Conservation (phyloP, 2,888 invertebrate species). For the Prosopocoilus inquinatus region DNA sequence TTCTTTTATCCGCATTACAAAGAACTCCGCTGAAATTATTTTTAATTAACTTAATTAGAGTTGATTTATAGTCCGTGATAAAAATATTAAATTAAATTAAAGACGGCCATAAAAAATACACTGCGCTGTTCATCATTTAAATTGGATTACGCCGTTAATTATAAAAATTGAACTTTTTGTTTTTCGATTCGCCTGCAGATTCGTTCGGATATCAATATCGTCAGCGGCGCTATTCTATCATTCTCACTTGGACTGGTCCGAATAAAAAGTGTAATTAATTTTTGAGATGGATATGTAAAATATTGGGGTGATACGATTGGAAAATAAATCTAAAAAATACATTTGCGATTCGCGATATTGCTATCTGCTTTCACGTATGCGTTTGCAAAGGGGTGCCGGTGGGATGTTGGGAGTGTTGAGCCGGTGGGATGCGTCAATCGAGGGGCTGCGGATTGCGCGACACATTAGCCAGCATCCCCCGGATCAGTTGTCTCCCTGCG, state of each 20-base stretch:
- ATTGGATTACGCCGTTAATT: constrained; percentile 43
- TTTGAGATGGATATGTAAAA: constrained; percentile 50
- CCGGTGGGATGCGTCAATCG: constrained; percentile 31
- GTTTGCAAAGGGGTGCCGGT: constrained; percentile 25
- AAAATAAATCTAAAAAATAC: constrained; percentile 47
- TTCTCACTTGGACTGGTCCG: constrained; percentile 35
- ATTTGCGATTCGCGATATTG: constrained; percentile 43
- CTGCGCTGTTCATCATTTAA: constrained; percentile 40
- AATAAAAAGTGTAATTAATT: constrained; percentile 49
- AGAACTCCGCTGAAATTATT: constrained; percentile 49
- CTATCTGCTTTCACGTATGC: constrained; percentile 35
- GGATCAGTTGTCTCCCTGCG: constrained; percentile 38
- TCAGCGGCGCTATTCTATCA: constrained; percentile 29
- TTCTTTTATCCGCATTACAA: constrained; percentile 40
- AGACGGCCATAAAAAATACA: constrained; percentile 47
- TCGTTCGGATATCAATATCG: constrained; percentile 36
- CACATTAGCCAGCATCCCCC: constrained; percentile 42
- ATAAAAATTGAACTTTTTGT: constrained; percentile 40
- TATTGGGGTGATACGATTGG: constrained; percentile 44
- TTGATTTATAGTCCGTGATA: constrained; percentile 37
- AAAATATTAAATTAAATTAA: constrained; percentile 52
- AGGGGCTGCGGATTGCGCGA: constrained; percentile 36
- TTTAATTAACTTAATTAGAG: constrained; percentile 44
- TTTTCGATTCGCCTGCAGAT: constrained; percentile 30
- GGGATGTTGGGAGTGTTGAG: constrained; percentile 23